A percentile compares a stretch with the other conserved stretches of the same genome.
phyloP scores from a whole-genome alignment of 2,888 invertebrate species.

The Metacarcinus magister region DNA sequence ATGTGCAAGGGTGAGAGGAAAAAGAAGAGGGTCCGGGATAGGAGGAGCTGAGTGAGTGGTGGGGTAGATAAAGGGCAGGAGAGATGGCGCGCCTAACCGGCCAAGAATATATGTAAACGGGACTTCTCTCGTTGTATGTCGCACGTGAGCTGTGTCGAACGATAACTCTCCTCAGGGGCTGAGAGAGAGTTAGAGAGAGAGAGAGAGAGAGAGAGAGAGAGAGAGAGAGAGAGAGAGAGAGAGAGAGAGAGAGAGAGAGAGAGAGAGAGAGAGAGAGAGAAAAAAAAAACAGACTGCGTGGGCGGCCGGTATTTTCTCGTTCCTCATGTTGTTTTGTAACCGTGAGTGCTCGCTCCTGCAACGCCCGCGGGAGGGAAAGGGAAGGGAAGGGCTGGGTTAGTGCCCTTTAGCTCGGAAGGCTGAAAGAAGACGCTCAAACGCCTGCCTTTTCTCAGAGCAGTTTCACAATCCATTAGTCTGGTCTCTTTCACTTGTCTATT shows the following conservation, averaged over 20 bases:
- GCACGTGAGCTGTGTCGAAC: slow-evolving; percentile 6
- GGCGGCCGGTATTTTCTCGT: background rate
- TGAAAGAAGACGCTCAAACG: slow-evolving; percentile 20
- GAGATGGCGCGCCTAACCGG: background rate
- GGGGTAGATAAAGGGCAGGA: background rate
- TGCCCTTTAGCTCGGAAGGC: background rate
- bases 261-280: too few relatives aligned
- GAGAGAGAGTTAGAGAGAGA: background rate
- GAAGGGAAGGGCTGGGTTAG: background rate
- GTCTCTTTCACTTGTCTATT: background rate
- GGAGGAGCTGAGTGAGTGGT: background rate
- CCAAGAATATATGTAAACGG: slow-evolving; percentile 40
- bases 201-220: background rate
- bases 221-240: background rate
- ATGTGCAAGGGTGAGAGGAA: background rate
- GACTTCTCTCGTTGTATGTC: background rate
- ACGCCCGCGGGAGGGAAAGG: background rate
- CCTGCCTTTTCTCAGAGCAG: background rate
- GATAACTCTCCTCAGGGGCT: background rate
- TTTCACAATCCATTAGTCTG: slow-evolving; percentile 1
- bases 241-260: background rate
- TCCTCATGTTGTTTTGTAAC: background rate
- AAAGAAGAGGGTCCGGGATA: background rate
- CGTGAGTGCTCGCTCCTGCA: background rate
- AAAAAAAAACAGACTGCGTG: background rate